Conservation (phyloP, 2,113 vertebrate species). For the Prietella phreatophila region DNA sequence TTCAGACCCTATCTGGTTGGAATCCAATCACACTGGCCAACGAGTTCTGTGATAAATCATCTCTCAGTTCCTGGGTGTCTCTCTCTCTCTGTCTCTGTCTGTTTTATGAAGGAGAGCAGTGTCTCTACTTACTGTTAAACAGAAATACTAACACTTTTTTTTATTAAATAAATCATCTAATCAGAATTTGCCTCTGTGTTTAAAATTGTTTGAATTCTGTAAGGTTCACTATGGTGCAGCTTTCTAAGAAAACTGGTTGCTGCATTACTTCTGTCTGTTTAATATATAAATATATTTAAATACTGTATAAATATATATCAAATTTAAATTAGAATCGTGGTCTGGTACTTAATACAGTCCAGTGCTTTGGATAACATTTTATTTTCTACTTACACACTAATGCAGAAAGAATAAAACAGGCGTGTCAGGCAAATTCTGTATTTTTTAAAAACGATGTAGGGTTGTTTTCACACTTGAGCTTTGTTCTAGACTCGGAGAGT, state of each 20-base stretch:
- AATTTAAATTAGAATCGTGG: too few relatives aligned
- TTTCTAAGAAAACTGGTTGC: background rate
- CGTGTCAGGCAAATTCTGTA: too few relatives aligned
- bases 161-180: background rate
- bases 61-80: background rate
- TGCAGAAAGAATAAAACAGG: too few relatives aligned
- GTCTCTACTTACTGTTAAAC: background rate
- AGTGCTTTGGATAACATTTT: too few relatives aligned
- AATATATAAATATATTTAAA: too few relatives aligned
- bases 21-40: constrained; percentile 4
- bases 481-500: too few relatives aligned
- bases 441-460: too few relatives aligned
- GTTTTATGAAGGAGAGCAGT: background rate
- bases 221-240: background rate
- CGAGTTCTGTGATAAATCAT: background rate
- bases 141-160: background rate
- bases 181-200: background rate
- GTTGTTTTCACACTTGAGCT: too few relatives aligned
- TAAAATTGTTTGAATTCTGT: background rate
- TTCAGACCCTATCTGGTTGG: background rate
- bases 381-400: too few relatives aligned
- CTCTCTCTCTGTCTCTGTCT: background rate
- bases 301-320: too few relatives aligned
- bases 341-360: too few relatives aligned
- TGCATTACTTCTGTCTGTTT: background rate